Conservation (phyloP, 2,888 invertebrate genomes). For the Dromius quadrimaculatus region DNA sequence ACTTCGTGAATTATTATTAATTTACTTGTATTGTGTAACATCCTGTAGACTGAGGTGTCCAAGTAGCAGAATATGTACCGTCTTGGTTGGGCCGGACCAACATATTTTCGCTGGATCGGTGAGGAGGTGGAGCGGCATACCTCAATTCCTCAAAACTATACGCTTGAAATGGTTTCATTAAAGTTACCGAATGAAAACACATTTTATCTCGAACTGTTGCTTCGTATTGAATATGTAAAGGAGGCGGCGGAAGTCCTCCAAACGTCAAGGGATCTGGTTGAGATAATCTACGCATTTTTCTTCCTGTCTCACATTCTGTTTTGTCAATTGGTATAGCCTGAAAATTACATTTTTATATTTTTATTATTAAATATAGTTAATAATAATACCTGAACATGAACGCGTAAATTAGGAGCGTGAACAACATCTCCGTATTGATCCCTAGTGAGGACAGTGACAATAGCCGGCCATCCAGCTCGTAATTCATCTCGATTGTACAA, state of each 20-base stretch:
- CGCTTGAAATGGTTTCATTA: constrained; percentile 94
- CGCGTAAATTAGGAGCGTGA: constrained; percentile 86
- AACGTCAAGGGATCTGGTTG: constrained; percentile 72
- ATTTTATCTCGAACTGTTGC: constrained; percentile 90
- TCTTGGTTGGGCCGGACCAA: constrained; percentile 81
- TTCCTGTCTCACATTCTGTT: constrained; percentile 72
- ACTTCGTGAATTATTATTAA: no score
- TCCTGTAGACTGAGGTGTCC: constrained; percentile 94
- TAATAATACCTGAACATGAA: constrained; percentile 60
- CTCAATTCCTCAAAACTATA: constrained; percentile 97
- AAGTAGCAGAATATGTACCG: constrained; percentile 86
- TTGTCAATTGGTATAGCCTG: constrained; percentile 78
- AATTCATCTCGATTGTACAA: constrained; percentile 78
- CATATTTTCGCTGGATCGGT: constrained; percentile 83
- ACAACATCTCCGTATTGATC: constrained; percentile 95
- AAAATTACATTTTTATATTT: background rate
- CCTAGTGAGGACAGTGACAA: constrained; percentile 83
- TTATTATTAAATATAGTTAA: constrained; percentile 20
- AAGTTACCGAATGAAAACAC: constrained; percentile 94
- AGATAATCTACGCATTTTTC: constrained; percentile 71
- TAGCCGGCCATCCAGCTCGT: constrained; percentile 86
- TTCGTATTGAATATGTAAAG: constrained; percentile 82
- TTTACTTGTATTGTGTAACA: constrained; percentile 88
- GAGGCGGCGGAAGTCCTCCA: constrained; percentile 74
- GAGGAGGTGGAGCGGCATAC: constrained; percentile 75